A percentile compares a stretch with the other conserved stretches of the same genome.
Conservation (phyloP, 2,113 vertebrate genomes). For the Myiopsitta monachus region DNA sequence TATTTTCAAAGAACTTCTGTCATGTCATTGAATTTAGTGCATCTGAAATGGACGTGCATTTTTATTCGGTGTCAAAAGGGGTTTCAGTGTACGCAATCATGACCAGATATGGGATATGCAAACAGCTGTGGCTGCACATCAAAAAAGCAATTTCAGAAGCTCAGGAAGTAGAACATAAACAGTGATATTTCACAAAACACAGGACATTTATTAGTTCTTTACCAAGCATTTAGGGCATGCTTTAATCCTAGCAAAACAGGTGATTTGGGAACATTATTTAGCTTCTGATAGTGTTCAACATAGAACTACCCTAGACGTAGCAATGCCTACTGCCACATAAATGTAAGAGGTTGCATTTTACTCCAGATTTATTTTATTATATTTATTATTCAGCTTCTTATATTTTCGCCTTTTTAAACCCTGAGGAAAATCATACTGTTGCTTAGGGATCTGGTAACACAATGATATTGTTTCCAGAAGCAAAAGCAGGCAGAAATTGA, state of each 20-base stretch:
- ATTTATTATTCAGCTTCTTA: background rate
- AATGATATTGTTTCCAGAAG: background rate
- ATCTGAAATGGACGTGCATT: background rate
- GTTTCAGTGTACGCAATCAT: background rate
- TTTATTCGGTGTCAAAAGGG: background rate
- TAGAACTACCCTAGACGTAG: background rate
- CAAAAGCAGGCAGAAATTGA: background rate
- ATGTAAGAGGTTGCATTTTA: background rate
- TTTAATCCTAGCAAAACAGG: background rate
- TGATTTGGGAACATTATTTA: background rate
- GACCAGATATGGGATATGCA: background rate
- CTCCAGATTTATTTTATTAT: background rate
- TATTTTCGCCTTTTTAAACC: background rate
- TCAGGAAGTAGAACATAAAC: background rate
- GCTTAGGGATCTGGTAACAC: background rate
- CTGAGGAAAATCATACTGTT: background rate
- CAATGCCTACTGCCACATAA: background rate
- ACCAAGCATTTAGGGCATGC: background rate
- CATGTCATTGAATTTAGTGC: rapidly evolving
- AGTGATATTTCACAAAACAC: background rate
- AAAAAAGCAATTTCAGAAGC: background rate
- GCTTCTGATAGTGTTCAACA: background rate
- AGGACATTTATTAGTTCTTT: background rate
- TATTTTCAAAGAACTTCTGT: background rate
- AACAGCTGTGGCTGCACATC: background rate